phyloP scores from a whole-genome alignment of 2,888 invertebrate species.

The Charanyca ferruginea region DNA sequence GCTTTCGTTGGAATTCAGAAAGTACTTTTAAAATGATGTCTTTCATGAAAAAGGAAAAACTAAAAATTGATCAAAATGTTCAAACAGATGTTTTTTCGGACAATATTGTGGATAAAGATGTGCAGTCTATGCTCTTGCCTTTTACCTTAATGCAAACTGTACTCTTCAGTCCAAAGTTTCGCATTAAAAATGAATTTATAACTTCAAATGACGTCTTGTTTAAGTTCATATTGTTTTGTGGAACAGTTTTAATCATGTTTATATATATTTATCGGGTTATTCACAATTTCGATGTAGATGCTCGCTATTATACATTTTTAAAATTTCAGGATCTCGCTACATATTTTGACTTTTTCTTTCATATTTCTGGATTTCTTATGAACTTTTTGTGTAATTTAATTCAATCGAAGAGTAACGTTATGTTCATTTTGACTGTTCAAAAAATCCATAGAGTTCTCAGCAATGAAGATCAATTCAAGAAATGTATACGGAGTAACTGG shows the following conservation, averaged over 20 bases:
- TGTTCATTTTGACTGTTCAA: slow-evolving; percentile 12
- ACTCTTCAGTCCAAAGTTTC: slow-evolving; percentile 5
- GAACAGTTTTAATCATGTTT: not conserved
- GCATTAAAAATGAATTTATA: slow-evolving; percentile 8
- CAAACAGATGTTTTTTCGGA: not conserved
- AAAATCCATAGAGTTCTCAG: slow-evolving; percentile 6
- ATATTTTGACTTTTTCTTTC: not conserved
- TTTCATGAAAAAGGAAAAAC: not conserved
- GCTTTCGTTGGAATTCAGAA: not conserved
- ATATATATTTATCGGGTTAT: not conserved
- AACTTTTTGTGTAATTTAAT: not conserved
- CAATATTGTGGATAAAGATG: slow-evolving; percentile 12
- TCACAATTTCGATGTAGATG: not conserved
- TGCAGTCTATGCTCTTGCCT: slow-evolving; percentile 9
- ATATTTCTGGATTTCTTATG: not conserved
- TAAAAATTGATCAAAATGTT: not conserved
- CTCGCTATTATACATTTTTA: not conserved
- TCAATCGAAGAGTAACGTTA: not conserved
- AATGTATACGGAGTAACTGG: slow-evolving; percentile 9
- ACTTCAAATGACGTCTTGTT: slow-evolving; percentile 1
- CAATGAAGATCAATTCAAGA: not conserved
- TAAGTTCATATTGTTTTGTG: slow-evolving; percentile 9
- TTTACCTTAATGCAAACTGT: not conserved
- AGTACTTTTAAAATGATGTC: not conserved
- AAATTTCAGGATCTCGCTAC: not conserved